Percentiles rank a stretch among this genome's conserved stretches.
These are phyloP conservation scores for Pentamera pediparva DNA, from an alignment of 53 echinoderm and acorn worm genomes.

Conservation along the genomic window DNA sequence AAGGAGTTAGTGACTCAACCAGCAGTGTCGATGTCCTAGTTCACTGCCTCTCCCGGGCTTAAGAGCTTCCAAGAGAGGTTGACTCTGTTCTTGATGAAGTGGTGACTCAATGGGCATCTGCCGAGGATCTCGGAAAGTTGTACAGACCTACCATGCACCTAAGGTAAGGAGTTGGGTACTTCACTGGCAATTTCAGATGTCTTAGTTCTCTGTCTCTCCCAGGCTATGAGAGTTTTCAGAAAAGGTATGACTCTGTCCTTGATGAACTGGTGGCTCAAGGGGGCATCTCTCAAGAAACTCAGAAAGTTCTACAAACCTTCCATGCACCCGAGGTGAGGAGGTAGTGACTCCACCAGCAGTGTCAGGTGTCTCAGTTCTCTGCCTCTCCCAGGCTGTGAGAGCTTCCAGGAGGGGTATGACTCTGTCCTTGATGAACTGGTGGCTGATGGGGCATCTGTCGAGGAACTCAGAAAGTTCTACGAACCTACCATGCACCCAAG, in stretches of 20 bases:
- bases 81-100: slow-evolving; percentile 31
- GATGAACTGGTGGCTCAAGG: slow-evolving; percentile 55
- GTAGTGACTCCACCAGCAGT: slow-evolving; percentile 84
- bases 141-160: slow-evolving; percentile 65
- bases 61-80: slow-evolving; percentile 24
- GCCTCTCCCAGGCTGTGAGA: slow-evolving; percentile 57
- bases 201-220: slow-evolving; percentile 68
- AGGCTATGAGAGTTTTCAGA: slow-evolving; percentile 36
- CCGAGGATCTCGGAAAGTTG: slow-evolving; percentile 68
- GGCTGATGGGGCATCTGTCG: slow-evolving; percentile 60
- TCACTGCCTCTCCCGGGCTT: slow-evolving; percentile 57
- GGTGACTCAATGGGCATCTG: slow-evolving; percentile 61
- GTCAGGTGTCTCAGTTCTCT: slow-evolving; percentile 68
- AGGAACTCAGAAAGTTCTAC: slow-evolving; percentile 65
- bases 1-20: slow-evolving; percentile 77
- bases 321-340: slow-evolving; percentile 80
- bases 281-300: slow-evolving; percentile 65
- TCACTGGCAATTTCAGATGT: slow-evolving; percentile 78
- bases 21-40: slow-evolving; percentile 74
- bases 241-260: slow-evolving; percentile 5
- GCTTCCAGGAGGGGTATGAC: slow-evolving; percentile 16
- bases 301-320: slow-evolving; percentile 56
- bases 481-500: slow-evolving; percentile 74
- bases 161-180: slow-evolving; percentile 47
- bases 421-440: slow-evolving; percentile 37